These are phyloP conservation scores for Limnephilus marmoratus DNA, from an alignment of 2,888 invertebrate species.

Conservation along the genomic window DNA sequence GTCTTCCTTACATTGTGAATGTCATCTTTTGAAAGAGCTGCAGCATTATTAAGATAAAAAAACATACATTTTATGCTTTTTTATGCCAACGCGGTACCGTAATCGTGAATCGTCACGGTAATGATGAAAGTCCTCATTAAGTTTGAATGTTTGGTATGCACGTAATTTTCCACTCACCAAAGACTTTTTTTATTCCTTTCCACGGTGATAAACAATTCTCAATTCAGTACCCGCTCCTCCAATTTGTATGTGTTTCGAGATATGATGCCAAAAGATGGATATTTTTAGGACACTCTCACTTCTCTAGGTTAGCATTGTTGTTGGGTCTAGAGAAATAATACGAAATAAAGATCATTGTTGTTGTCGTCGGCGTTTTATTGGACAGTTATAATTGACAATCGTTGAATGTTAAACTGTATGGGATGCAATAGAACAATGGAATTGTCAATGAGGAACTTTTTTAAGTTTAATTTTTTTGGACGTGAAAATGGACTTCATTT, in stretches of 20 bases:
- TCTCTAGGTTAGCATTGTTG: not conserved
- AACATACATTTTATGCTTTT: too few species aligned
- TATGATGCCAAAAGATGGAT: not conserved
- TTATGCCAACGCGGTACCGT: too few species aligned
- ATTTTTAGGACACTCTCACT: constrained; percentile 8
- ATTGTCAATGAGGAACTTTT: too few species aligned
- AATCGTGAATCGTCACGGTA: too few species aligned
- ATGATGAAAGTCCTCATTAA: too few species aligned
- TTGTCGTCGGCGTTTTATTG: not conserved
- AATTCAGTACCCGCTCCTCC: not conserved
- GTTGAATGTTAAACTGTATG: not conserved
- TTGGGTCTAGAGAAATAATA: not conserved
- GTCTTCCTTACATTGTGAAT: too few species aligned
- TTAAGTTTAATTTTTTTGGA: too few species aligned
- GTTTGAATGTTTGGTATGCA: too few species aligned
- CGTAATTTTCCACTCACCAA: not conserved
- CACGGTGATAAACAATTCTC: not conserved
- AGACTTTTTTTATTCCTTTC: not conserved
- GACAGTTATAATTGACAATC: not conserved
- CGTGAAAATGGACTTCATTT: too few species aligned
- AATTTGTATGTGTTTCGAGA: not conserved
- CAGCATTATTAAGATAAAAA: too few species aligned
- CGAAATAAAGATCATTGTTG: constrained; percentile 5
- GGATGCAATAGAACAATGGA: not conserved
- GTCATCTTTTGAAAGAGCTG: too few species aligned